Conservation (phyloP, 2,113 vertebrate species). For the Romanogobio albipinnatus region DNA sequence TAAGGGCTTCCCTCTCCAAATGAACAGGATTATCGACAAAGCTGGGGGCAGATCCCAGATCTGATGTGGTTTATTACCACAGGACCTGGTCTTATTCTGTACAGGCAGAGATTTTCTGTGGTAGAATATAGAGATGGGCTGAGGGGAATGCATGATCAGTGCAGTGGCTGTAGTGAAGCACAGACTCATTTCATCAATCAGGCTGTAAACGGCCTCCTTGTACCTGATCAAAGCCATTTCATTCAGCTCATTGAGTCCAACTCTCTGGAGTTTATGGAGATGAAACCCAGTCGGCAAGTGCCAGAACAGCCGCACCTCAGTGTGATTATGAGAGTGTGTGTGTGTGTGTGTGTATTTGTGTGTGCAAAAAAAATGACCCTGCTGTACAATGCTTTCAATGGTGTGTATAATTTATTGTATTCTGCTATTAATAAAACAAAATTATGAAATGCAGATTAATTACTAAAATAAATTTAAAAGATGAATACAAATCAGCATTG, state of each 20-base stretch:
- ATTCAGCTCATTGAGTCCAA: conserved; percentile 9
- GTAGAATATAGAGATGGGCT: not conserved
- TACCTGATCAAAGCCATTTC: conserved; percentile 24
- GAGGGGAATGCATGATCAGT: not conserved
- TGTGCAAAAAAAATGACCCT: not conserved
- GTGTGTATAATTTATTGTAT: not conserved
- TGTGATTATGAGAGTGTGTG: not conserved
- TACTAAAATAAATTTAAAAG: not conserved
- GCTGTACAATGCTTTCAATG: not conserved
- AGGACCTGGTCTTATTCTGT: not conserved
- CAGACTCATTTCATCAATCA: conserved; percentile 28
- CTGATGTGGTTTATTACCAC: conserved; percentile 14
- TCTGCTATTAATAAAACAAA: not conserved
- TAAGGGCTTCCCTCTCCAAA: not conserved
- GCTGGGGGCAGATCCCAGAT: not conserved
- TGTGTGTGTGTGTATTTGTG: too few relatives aligned
- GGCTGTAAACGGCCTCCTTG: conserved; percentile 7
- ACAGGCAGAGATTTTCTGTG: not conserved
- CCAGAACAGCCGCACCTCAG: not conserved
- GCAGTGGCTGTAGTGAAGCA: not conserved
- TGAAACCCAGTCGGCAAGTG: conserved; percentile 22
- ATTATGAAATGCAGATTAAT: not conserved
- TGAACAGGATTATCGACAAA: not conserved
- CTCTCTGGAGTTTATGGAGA: conserved; percentile 36
- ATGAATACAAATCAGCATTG: not conserved